These are phyloP conservation scores for Phalacrocorax carbo DNA, from an alignment of 2,113 vertebrate genomes.

Conservation along the genomic window DNA sequence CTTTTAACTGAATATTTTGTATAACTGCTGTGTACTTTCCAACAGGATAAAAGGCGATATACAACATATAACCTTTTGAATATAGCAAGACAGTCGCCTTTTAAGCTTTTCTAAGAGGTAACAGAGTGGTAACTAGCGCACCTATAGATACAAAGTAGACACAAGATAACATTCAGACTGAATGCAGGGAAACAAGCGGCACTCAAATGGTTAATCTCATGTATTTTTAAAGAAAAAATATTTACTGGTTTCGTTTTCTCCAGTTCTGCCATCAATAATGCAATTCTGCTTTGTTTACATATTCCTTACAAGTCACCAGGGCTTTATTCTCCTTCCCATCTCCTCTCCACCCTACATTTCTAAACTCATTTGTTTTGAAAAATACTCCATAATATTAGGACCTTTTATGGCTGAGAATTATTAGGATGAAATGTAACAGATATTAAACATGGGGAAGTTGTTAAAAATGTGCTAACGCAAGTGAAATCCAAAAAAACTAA, in stretches of 20 bases:
- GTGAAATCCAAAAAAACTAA: slow-evolving; percentile 28
- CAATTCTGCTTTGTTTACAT: slow-evolving; percentile 66
- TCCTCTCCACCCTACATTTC: slow-evolving; percentile 17
- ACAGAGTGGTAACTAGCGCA: slow-evolving; percentile 9
- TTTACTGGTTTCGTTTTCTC: background rate
- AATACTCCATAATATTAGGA: background rate
- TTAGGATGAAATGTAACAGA: slow-evolving; percentile 65
- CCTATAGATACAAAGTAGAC: background rate
- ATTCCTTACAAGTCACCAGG: slow-evolving; percentile 51
- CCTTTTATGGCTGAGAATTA: slow-evolving; percentile 59
- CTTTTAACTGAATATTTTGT: slow-evolving; percentile 24
- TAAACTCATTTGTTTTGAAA: slow-evolving; percentile 21
- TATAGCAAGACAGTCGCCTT: background rate
- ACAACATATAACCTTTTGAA: background rate
- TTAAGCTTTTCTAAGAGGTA: slow-evolving; percentile 32
- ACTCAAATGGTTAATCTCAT: slow-evolving; percentile 19
- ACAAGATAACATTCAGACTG: slow-evolving; percentile 8
- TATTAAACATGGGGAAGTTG: slow-evolving; percentile 70
- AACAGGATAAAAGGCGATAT: background rate
- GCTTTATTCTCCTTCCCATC: slow-evolving; percentile 8
- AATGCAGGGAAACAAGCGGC: background rate
- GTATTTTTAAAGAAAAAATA: slow-evolving; percentile 53
- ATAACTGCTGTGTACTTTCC: slow-evolving; percentile 24
- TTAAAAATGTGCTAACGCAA: slow-evolving; percentile 71
- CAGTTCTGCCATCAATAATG: slow-evolving; percentile 60